phyloP scores from a whole-genome alignment of 2,797 vertebrate genomes.

The Enteromius thamalakanensis region DNA sequence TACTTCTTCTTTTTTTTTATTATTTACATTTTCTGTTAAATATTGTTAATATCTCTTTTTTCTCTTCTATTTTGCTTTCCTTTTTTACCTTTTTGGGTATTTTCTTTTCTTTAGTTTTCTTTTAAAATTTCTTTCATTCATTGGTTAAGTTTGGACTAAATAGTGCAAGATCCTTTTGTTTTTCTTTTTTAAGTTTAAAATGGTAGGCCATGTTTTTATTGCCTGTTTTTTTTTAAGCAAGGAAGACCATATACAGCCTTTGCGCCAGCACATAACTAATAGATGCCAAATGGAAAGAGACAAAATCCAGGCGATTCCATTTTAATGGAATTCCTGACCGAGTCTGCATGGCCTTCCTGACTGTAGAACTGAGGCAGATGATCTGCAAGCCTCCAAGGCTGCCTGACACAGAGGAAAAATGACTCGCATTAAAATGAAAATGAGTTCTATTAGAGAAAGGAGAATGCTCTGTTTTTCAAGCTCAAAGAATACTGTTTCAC shows the following conservation, averaged over 20 bases:
- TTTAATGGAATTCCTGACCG: slow-evolving; percentile 46
- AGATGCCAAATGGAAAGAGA: slow-evolving; percentile 42
- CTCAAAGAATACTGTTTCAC: slow-evolving; percentile 29
- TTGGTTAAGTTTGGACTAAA: background rate
- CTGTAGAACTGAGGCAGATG: slow-evolving; percentile 34
- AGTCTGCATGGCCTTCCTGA: slow-evolving; percentile 42
- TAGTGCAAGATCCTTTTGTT: background rate
- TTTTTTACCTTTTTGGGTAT: background rate
- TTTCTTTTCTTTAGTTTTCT: background rate
- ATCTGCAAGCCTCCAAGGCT: slow-evolving; percentile 55
- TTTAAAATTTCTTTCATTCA: background rate
- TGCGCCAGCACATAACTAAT: slow-evolving; percentile 36
- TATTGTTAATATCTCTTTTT: background rate
- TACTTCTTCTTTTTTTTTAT: too few relatives aligned
- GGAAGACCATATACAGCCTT: slow-evolving; percentile 18
- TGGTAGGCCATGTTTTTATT: background rate
- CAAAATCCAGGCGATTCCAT: slow-evolving; percentile 40
- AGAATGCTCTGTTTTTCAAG: slow-evolving; percentile 46
- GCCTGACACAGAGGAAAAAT: slow-evolving; percentile 59
- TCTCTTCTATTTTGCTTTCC: background rate
- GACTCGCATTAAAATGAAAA: slow-evolving; percentile 61
- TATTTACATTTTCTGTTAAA: background rate
- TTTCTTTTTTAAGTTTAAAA: slow-evolving; percentile 44
- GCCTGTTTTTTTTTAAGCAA: background rate
- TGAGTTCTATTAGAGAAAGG: slow-evolving; percentile 56